Evolutionary conservation across 1,140 invertebrate species (phyloP).

Genomic region (Globodera rostochiensis): DNA sequence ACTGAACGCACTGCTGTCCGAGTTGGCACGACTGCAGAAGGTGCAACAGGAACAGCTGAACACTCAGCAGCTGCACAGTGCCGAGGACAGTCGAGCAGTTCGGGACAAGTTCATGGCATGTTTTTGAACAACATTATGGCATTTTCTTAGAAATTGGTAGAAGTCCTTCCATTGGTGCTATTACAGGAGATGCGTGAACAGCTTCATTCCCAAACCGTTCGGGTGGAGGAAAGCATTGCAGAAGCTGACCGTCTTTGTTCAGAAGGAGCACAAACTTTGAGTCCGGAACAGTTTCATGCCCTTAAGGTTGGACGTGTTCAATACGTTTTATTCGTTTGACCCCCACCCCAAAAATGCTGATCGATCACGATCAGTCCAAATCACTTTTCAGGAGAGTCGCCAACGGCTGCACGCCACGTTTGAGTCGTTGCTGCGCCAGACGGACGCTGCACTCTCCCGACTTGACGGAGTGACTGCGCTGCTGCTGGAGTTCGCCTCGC

Average conservation of each 20-base stretch:
- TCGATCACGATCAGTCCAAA: neutral
- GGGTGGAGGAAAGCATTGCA: conserved; percentile 37
- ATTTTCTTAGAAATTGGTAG: neutral
- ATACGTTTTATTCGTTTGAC: neutral
- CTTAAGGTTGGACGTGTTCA: conserved; percentile 9
- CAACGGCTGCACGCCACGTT: conserved; percentile 38
- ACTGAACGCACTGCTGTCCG: conserved; percentile 19
- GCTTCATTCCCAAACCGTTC: conserved; percentile 21
- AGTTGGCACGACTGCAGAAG: conserved; percentile 28
- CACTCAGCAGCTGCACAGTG: neutral
- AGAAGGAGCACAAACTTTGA: conserved; percentile 43
- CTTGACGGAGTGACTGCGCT: conserved; percentile 40
- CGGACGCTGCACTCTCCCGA: conserved; percentile 33
- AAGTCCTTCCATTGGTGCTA: neutral
- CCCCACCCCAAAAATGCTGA: neutral
- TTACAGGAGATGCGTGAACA: conserved; percentile 40
- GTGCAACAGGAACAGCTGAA: conserved; percentile 26
- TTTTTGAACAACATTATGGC: neutral
- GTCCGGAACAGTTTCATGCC: conserved; percentile 42
- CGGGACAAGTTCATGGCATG: conserved; percentile 9
- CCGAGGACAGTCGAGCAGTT: conserved; percentile 5
- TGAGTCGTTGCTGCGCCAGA: conserved; percentile 34
- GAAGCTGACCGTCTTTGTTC: conserved; percentile 40
- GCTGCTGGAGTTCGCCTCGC: conserved; percentile 41
- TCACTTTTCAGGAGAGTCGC: conserved; percentile 29